A percentile compares a stretch with the other conserved stretches of the same genome.
phyloP scores from a whole-genome alignment of 1,140 invertebrate genomes.

The Xylocopa sonorina region DNA sequence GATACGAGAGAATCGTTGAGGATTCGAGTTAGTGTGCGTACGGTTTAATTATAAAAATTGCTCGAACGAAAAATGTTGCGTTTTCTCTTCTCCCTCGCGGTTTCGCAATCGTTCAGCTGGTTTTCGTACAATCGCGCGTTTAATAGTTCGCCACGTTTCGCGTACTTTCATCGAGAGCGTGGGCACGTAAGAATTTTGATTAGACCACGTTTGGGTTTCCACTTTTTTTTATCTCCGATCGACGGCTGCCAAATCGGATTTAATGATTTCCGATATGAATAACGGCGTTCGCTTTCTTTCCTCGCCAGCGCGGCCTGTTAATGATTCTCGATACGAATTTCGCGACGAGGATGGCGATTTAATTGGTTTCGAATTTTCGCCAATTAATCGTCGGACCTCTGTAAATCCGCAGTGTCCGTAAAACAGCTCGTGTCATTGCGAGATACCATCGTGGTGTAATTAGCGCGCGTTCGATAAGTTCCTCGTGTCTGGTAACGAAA shows the following conservation, averaged over 20 bases:
- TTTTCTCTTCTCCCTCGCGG: background rate
- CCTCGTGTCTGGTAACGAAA: too few species aligned
- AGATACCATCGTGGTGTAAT: constrained; percentile 1
- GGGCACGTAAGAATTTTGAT: background rate
- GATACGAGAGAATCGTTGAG: background rate
- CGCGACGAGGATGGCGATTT: background rate
- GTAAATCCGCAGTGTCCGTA: constrained; percentile 7
- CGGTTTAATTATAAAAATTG: constrained; percentile 48
- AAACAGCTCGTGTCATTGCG: background rate
- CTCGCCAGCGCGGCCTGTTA: too few species aligned
- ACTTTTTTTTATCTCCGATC: background rate
- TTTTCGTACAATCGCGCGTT: constrained; percentile 40
- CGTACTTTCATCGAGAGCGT: background rate
- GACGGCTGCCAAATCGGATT: background rate
- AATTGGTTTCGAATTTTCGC: background rate
- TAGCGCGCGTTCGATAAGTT: background rate
- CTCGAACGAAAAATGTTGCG: background rate
- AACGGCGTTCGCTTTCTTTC: too few species aligned
- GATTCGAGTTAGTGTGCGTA: background rate
- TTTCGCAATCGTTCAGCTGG: constrained; percentile 14
- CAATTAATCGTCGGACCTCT: constrained; percentile 5
- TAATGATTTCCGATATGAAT: background rate
- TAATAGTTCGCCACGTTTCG: constrained; percentile 42
- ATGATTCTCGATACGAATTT: background rate
- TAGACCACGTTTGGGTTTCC: background rate